phyloP scores from a whole-genome alignment of 2,888 invertebrate genomes.

The Apantesis nais region DNA sequence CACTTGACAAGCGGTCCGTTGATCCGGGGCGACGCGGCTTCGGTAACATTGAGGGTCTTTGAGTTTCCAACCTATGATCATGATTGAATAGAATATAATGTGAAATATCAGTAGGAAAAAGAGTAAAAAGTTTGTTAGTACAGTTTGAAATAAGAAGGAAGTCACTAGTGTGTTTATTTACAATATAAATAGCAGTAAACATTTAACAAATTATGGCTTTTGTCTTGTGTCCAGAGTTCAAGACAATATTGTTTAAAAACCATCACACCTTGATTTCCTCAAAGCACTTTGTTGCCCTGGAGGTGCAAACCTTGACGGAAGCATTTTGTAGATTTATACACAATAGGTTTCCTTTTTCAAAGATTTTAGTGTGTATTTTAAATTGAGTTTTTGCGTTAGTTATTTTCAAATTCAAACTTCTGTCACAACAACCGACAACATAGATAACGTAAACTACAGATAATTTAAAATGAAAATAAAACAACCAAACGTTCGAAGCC shows the following conservation, averaged over 20 bases:
- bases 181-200: not conserved
- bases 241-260: not conserved
- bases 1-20: conserved; percentile 70
- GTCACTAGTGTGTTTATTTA: not conserved
- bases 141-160: not conserved
- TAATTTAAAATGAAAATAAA: not conserved
- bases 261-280: conserved; percentile 70
- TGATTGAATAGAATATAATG: not conserved
- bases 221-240: not conserved
- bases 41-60: conserved; percentile 70
- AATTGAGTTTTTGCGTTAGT: conserved; percentile 19
- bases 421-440: not conserved
- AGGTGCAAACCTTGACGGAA: conserved; percentile 57
- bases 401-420: conserved; percentile 34
- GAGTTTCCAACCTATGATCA: conserved; percentile 60
- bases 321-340: conserved; percentile 46
- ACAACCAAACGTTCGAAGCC: no score
- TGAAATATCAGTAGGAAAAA: not conserved
- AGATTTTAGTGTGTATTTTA: not conserved
- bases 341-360: not conserved
- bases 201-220: not conserved
- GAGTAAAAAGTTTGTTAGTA: not conserved
- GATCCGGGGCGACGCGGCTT: conserved; percentile 71
- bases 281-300: conserved; percentile 60
- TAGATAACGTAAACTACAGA: not conserved